Percentiles rank a stretch among this genome's conserved stretches.
These are phyloP conservation scores for Pseudocheirus occidentalis DNA, from an alignment of 2,797 vertebrate species.

Conservation along the genomic window DNA sequence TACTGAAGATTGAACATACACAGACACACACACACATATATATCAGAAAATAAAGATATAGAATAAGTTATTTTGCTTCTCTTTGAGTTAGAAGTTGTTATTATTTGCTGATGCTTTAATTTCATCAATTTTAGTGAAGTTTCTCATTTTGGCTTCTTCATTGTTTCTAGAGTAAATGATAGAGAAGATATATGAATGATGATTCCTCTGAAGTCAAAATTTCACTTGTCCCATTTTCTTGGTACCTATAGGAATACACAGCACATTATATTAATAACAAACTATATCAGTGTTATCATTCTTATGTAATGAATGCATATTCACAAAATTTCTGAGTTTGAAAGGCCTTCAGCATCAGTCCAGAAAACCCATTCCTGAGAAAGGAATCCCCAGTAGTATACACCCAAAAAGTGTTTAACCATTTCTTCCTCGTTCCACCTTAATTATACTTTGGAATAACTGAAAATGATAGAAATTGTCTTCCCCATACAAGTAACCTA, in stretches of 20 bases:
- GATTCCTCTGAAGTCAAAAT: not conserved
- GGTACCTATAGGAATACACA: not conserved
- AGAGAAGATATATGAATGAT: not conserved
- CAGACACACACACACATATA: too few relatives aligned
- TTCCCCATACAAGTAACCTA: not conserved
- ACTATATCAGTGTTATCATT: not conserved
- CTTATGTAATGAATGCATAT: not conserved
- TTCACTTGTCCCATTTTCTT: not conserved
- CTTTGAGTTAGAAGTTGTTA: not conserved
- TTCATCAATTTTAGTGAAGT: not conserved
- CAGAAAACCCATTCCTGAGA: not conserved
- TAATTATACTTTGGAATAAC: not conserved
- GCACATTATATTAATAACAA: not conserved
- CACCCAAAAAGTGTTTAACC: not conserved
- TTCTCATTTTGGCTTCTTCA: not conserved
- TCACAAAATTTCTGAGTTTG: not conserved
- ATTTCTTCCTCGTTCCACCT: not conserved
- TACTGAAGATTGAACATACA: not conserved
- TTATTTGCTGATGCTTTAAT: not conserved
- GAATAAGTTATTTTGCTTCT: not conserved
- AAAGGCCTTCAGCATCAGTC: not conserved
- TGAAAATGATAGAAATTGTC: not conserved
- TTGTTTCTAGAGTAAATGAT: not conserved
- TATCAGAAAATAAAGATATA: not conserved
- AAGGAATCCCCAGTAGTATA: not conserved